phyloP scores from a whole-genome alignment of 2,113 vertebrate species.

The Fregetta grallaria region DNA sequence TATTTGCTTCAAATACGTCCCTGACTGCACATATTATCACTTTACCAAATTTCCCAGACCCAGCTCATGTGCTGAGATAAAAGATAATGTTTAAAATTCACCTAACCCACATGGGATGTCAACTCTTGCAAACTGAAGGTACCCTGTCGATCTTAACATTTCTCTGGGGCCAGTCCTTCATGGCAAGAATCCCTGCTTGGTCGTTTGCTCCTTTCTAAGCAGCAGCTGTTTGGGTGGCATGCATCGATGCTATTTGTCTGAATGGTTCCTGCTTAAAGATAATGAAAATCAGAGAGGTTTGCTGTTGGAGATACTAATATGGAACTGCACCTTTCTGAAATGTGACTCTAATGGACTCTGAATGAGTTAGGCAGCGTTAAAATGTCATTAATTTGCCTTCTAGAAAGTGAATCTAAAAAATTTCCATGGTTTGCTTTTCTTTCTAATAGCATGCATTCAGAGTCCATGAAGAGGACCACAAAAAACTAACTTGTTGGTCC shows the following conservation, averaged over 20 bases:
- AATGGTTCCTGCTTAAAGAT: not conserved
- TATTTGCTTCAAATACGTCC: not conserved
- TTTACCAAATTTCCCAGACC: not conserved
- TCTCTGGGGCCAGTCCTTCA: not conserved
- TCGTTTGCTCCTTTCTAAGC: not conserved
- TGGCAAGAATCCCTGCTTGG: not conserved
- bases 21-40: not conserved
- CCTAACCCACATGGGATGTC: no score
- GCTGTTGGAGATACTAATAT: not conserved
- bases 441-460: not conserved
- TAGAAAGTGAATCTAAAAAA: not conserved
- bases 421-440: not conserved
- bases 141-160: fast-evolving
- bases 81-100: not conserved
- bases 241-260: fast-evolving
- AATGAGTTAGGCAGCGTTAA: not conserved
- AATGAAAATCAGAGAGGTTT: not conserved
- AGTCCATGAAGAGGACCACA: not conserved
- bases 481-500: not conserved
- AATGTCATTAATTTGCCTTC: not conserved
- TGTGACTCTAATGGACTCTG: not conserved
- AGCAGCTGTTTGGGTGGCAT: not conserved
- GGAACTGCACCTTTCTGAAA: not conserved
- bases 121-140: not conserved
- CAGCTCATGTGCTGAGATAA: not conserved